Evolutionary conservation across 1,140 invertebrate species (phyloP), one percentile per base, ranked within the genome.

Genomic region (Carposina sasakii): DNA sequence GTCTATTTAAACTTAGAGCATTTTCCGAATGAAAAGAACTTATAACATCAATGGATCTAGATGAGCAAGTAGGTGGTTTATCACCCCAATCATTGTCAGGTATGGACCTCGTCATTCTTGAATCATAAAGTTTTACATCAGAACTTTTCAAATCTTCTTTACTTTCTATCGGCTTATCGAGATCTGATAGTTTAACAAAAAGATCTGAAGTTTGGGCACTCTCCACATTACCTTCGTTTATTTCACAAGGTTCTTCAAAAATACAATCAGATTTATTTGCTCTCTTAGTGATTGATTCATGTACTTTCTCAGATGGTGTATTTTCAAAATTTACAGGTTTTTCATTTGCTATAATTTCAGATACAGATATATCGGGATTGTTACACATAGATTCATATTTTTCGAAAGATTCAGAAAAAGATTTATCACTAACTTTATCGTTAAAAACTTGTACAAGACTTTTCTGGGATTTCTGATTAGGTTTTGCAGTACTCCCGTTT

Each of bases 21-120:
- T 85, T 85, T 50, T 85, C 81, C 8, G 81, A 85, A 59, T 85
- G 78, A 60, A 85, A 85, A 1, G 81, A 85, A 49, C 68, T 81
- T 21, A 81, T 72, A 15, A 82, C 65, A 40, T 77, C 75, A 17
- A 63, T 74, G 1, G 77, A 77, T 37, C 63, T 71, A 1, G 74
- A 72, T 6, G 63, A 57, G 6, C 48, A 31, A 2, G 57, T 26
- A 8, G 60, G 58, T 45, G 51, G 69, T 52, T 65, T 59, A 39
- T 72, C 66, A 1, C 60, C 52, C 76, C 76, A 82, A 48, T 70
- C 71, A 43, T 73, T 74, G 22, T 82, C 76, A 13, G 81, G 81
- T 40, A 85, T 85, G 3, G 81, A 85, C 44, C 78, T 63, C 0
- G 78, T 79, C 81, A 85, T 85, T 46, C 78, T 53, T 20, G 59